phyloP scores from a whole-genome alignment of 2,888 invertebrate genomes.

The Temnothorax unifasciatus region DNA sequence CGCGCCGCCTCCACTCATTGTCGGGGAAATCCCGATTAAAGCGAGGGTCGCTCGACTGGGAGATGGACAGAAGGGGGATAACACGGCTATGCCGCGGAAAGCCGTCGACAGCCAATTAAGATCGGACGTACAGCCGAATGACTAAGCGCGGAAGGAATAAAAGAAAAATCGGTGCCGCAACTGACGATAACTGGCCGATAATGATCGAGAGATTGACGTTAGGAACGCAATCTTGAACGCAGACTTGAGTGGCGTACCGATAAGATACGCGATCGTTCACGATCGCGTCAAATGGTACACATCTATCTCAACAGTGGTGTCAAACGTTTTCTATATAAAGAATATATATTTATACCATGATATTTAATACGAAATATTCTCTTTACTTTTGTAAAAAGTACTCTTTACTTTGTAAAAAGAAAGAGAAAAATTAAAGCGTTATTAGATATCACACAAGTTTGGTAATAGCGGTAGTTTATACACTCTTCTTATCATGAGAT shows the following conservation, averaged over 20 bases:
- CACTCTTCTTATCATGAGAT: neutral
- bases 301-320: neutral
- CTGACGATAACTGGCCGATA: constrained; percentile 44
- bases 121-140: constrained; percentile 41
- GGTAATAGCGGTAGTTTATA: too few species aligned
- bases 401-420: neutral
- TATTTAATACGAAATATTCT: neutral
- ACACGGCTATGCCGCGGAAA: constrained; percentile 29
- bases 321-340: neutral
- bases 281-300: neutral
- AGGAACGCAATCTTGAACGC: neutral
- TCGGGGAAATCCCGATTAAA: constrained; percentile 43
- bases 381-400: neutral
- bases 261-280: constrained; percentile 21
- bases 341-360: neutral
- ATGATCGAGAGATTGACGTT: constrained; percentile 15
- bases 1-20: constrained; percentile 30
- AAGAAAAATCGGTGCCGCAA: constrained; percentile 39
- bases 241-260: neutral
- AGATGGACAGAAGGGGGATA: constrained; percentile 32
- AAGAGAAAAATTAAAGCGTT: neutral
- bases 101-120: constrained; percentile 57
- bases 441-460: too few species aligned
- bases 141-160: constrained; percentile 44
- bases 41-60: constrained; percentile 7